Base-by-base conservation (phyloP, 2,797 vertebrate species). In the Spinus pinus region DNA sequence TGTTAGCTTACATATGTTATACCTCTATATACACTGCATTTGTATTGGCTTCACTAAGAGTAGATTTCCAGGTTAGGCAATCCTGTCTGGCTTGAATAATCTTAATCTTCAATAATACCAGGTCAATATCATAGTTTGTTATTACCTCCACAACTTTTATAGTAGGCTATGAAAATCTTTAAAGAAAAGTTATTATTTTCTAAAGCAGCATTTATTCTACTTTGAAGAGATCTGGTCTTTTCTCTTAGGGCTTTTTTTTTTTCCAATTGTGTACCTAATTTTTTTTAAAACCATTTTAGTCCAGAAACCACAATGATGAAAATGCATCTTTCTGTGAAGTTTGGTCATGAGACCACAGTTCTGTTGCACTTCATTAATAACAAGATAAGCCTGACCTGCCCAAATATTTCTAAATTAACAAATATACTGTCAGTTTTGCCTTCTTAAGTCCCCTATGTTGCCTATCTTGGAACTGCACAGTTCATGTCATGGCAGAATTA, bases 251-350 rank as follows among this genome's bases (percentile, higher is more conserved):
- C 30, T 19, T 83, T 75, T 71, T 81, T 54, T 56, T 82, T 57
- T 13, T 39, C 12, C 41, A 39, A 60, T 72, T 53, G 21, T 46
- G 22, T 57, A 42, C 37, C n/a, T 90, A 35, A 67, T 92, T 82
- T 71, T 64, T 73, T 86, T 94, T 84, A 92, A 92, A 66, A 66
- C 24, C 22, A 31, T 69, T 94, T n/a, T 46, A 44, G 4, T 72
- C 41, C 21, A 35, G 80, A 95, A 84, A 73, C 15, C 16, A 35
- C 49, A 75, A 2, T 72, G 39, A 66, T 66, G 66, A 81, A 84
- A 82, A 84, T 57, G 12, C 23, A 50, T 71, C 62, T 66, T 90
- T 35, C 56, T 9, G 0, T 58, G 49, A 87, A 65, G 19, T 14
- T 23, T 84, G 39, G 24, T 82, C 57, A 12, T 93, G 35, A 84